Conservation (phyloP, 2,888 invertebrate species). For the Eupelmus urozonus region DNA sequence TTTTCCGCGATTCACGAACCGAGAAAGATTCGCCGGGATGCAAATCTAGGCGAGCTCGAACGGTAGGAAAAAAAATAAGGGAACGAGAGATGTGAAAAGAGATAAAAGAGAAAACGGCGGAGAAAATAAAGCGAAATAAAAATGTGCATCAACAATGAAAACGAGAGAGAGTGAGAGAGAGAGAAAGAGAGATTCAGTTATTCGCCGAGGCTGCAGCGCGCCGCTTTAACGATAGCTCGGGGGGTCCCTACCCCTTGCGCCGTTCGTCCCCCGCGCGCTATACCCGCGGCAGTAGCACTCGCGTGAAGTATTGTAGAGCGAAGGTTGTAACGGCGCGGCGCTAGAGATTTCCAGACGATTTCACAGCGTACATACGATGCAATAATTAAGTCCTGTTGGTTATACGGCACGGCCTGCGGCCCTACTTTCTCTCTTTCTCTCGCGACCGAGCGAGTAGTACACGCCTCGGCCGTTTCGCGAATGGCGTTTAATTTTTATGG, state of each 20-base stretch:
- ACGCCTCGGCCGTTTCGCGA: conserved; percentile 44
- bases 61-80: neutral
- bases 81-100: neutral
- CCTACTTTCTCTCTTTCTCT: neutral
- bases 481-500: conserved; percentile 69
- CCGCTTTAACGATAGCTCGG: conserved; percentile 50
- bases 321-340: conserved; percentile 40
- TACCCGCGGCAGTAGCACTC: neutral
- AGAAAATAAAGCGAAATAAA: conserved; percentile 43
- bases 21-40: neutral
- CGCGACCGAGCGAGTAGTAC: neutral
- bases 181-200: conserved; percentile 48
- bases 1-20: neutral
- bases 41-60: neutral
- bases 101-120: neutral
- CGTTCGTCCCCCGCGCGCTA: neutral
- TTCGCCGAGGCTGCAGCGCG: conserved; percentile 27
- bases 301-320: conserved; percentile 37
- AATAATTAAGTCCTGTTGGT: conserved; percentile 55
- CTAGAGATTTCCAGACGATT: conserved; percentile 56
- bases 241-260: neutral
- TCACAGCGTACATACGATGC: conserved; percentile 45
- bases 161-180: conserved; percentile 18
- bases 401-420: neutral
- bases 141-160: conserved; percentile 39